Percentiles rank a stretch among this genome's conserved stretches.
Evolutionary conservation across 2,797 vertebrate species (phyloP).

Genomic region (Pangasius krempfi): DNA sequence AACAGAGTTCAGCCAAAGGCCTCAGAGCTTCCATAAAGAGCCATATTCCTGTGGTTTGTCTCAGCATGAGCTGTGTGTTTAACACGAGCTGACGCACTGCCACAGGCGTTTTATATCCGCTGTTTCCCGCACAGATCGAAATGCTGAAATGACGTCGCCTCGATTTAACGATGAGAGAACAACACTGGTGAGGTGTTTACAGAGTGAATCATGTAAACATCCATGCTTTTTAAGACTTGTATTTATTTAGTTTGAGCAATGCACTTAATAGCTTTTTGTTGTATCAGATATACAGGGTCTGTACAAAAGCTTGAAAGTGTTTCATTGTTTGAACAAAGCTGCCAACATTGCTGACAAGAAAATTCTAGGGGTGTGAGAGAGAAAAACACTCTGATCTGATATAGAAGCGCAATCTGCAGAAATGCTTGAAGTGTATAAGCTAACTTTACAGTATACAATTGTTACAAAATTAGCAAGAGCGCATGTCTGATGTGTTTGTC

Average conservation of each 20-base stretch:
- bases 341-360: background rate
- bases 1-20: constrained; percentile 44
- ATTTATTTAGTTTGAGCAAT: background rate
- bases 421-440: background rate
- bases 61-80: constrained; percentile 44
- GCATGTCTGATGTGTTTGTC: background rate
- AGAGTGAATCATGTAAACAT: constrained; percentile 26
- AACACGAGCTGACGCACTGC: constrained; percentile 31
- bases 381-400: background rate
- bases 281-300: background rate
- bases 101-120: constrained; percentile 35
- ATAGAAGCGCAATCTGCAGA: too few species aligned
- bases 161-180: background rate
- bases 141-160: constrained; percentile 15
- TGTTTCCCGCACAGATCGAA: constrained; percentile 14
- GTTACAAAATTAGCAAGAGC: background rate
- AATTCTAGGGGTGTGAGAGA: background rate
- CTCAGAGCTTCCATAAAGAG: constrained; percentile 29
- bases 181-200: constrained; percentile 31
- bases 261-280: constrained; percentile 60
- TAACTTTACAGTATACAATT: background rate
- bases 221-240: constrained; percentile 67
- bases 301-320: background rate
- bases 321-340: constrained; percentile 42
- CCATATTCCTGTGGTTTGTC: constrained; percentile 41